A percentile compares a stretch with the other conserved stretches of the same genome.
Evolutionary conservation across 2,797 vertebrate genomes (phyloP).

Genomic region (Cirrhinus molitorella): DNA sequence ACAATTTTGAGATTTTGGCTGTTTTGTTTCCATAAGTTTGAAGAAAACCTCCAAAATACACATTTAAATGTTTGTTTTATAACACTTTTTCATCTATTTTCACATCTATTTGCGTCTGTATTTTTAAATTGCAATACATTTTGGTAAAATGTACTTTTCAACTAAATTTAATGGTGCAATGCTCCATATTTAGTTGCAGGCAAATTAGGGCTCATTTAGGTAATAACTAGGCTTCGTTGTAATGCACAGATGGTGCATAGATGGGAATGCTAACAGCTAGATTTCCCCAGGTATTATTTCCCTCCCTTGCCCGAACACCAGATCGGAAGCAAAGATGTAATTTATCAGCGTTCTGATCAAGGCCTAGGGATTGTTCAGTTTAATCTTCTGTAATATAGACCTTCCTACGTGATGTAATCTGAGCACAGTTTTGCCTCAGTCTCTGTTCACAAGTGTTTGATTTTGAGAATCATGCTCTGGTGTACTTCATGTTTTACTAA

Average conservation of each 20-base stretch:
- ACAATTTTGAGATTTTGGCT: too few species aligned
- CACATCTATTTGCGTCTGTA: neutral
- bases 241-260: neutral
- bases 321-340: conserved; percentile 24
- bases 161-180: neutral
- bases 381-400: conserved; percentile 35
- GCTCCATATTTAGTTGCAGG: neutral
- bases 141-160: too few species aligned
- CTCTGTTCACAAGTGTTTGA: conserved; percentile 38
- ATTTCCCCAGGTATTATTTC: neutral
- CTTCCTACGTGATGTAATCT: conserved; percentile 48
- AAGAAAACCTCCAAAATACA: neutral
- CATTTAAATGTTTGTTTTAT: neutral
- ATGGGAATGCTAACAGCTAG: neutral
- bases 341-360: conserved; percentile 45
- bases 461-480: conserved; percentile 23
- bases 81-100: too few species aligned
- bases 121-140: too few species aligned
- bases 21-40: neutral
- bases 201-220: neutral
- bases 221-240: neutral
- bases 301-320: neutral
- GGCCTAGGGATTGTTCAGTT: conserved; percentile 39
- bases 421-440: conserved; percentile 27
- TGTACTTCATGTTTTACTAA: conserved; percentile 48